phyloP scores from a whole-genome alignment of 2,797 vertebrate species.

The Lacerta bilineata region DNA sequence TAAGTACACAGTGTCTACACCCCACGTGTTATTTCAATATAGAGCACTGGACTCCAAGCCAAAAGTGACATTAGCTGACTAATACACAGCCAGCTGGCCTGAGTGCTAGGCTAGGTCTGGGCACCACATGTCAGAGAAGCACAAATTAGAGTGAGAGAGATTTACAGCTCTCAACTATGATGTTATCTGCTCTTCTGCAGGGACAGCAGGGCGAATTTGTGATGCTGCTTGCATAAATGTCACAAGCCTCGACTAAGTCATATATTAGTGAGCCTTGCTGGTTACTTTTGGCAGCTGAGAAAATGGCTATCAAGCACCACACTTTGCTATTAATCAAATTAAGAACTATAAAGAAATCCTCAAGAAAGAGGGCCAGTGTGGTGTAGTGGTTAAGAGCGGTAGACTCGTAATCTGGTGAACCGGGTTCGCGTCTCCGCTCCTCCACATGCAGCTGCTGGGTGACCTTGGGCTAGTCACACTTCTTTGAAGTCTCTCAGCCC shows the following conservation, averaged over 20 bases:
- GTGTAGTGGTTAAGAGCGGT: too few relatives aligned
- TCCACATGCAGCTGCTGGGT: too few relatives aligned
- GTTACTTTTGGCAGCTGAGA: conserved; percentile 28
- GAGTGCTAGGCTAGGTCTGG: conserved; percentile 41
- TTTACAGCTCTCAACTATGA: conserved; percentile 60
- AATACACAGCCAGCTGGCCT: conserved; percentile 56
- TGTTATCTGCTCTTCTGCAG: conserved; percentile 61
- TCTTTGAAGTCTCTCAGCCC: too few relatives aligned
- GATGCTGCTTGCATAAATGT: conserved; percentile 42
- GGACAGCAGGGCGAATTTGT: conserved; percentile 53
- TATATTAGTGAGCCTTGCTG: conserved; percentile 30
- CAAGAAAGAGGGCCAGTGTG: not conserved
- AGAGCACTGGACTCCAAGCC: conserved; percentile 53
- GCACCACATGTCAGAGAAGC: conserved; percentile 39
- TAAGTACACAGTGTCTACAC: conserved; percentile 50
- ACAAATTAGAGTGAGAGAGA: conserved; percentile 57
- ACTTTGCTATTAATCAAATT: conserved; percentile 24
- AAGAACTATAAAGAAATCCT: not conserved
- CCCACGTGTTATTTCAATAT: conserved; percentile 30
- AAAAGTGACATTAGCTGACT: conserved; percentile 62
- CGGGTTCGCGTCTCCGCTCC: too few relatives aligned
- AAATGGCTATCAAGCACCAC: conserved; percentile 20
- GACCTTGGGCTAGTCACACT: too few relatives aligned
- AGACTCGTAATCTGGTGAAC: too few relatives aligned
- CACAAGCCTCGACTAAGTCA: conserved; percentile 39